Base-by-base conservation (phyloP, 2,797 vertebrate species). In the Cheirogaleus major region DNA sequence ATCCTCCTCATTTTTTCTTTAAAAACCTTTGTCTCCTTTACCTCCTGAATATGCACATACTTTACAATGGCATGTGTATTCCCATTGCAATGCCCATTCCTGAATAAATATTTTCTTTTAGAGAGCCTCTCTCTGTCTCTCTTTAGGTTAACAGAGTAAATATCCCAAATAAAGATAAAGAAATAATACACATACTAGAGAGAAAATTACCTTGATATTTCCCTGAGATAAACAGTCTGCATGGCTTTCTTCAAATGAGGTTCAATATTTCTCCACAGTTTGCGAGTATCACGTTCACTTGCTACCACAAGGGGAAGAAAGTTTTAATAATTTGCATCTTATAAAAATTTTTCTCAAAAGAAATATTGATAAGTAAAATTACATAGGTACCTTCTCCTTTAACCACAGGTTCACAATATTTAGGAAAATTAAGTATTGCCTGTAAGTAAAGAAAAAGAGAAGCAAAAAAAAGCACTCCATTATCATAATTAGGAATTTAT, bases 211-310 rank as follows among this genome's bases (percentile, higher is more conserved):
- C 99, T 99, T 98, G 99, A 99, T 97, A 99, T 98, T 98, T 99
- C 99, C 80, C 99, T 98, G 18, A 99, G 99, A 98, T 99, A 99
- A 98, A 99, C 99, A 1, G 99, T 99, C 98, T 99, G 99, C 99
- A 99, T 99, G 96, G 99, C 99, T 97, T 99, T 99, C 97, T 99
- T 99, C 98, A 99, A 95, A 98, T 99, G 99, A 93, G 99, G 99
- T 98, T 99, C 99, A n/a, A 99, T 99, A 96, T 99, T 99, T 91
- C 99, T 99, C 99, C 99, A 99, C 73, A 99, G 99, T 96, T 99
- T 99, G 97, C 99, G 99, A 17, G 99, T 99, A 98, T 99, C 99
- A 0, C 98, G 99, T 97, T 99, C 99, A 96, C 98, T 99, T 81
- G 99, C 99, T 99, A 97, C 73, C 70, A 48, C 65, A 94, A 97